phyloP scores from a whole-genome alignment of 2,888 invertebrate genomes.

The Furcula furcula region DNA sequence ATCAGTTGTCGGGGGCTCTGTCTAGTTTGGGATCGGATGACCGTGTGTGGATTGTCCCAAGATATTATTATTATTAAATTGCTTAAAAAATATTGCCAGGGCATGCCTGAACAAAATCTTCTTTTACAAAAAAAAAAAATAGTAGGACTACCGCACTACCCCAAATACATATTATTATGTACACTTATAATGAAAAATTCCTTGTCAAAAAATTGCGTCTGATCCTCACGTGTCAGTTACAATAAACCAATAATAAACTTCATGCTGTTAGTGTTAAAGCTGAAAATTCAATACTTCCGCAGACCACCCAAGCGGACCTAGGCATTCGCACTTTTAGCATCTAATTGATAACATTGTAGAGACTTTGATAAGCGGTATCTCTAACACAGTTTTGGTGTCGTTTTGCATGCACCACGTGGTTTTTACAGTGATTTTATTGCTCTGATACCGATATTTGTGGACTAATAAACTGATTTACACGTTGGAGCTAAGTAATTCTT shows the following conservation, averaged over 20 bases:
- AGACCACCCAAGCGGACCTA: constrained; percentile 49
- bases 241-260: constrained; percentile 2
- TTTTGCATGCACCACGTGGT: constrained; percentile 39
- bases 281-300: constrained; percentile 7
- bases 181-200: too few relatives aligned
- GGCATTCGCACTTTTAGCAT: constrained; percentile 38
- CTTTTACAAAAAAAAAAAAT: too few relatives aligned
- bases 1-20: too few relatives aligned
- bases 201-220: constrained; percentile 1
- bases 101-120: too few relatives aligned
- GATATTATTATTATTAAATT: too few relatives aligned
- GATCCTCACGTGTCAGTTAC: constrained; percentile 7
- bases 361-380: constrained; percentile 48
- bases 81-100: too few relatives aligned
- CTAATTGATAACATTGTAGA: constrained; percentile 48
- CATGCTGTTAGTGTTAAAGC: constrained; percentile 6
- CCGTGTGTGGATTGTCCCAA: too few relatives aligned
- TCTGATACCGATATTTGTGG: neutral
- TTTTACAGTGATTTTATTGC: constrained; percentile 11
- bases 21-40: too few relatives aligned
- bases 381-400: constrained; percentile 38
- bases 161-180: neutral
- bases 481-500: neutral
- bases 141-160: too few relatives aligned
- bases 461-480: neutral